A percentile compares a stretch with the other conserved stretches of the same genome.
Evolutionary conservation across 2,113 vertebrate species (phyloP).

Genomic region (Hypomesus transpacificus): DNA sequence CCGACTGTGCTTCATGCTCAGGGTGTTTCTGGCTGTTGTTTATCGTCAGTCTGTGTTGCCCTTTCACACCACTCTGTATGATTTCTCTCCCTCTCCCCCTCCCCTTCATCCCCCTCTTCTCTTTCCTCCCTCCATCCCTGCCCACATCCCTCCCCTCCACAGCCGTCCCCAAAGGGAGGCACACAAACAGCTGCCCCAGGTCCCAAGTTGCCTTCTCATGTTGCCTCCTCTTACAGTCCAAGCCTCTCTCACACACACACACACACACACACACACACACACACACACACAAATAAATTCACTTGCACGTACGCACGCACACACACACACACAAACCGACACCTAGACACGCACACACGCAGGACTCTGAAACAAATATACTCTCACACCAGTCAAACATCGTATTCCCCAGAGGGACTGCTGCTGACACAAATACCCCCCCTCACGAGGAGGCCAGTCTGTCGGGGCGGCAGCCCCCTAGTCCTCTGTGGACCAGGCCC

Average conservation of each 20-base stretch:
- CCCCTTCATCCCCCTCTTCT: slow-evolving; percentile 17
- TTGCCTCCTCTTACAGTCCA: slow-evolving; percentile 50
- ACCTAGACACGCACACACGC: neutral
- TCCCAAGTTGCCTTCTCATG: slow-evolving; percentile 57
- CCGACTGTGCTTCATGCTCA: slow-evolving; percentile 51
- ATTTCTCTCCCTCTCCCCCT: slow-evolving; percentile 28
- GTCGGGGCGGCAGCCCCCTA: slow-evolving; percentile 21
- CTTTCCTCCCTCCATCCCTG: neutral
- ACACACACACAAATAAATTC: slow-evolving; percentile 12
- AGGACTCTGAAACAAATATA: neutral
- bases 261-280: slow-evolving; percentile 32
- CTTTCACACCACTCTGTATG: slow-evolving; percentile 56
- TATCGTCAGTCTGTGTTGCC: slow-evolving; percentile 59
- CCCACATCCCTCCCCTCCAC: neutral
- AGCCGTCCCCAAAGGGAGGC: slow-evolving; percentile 50
- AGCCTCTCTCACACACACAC: slow-evolving; percentile 35
- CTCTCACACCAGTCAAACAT: slow-evolving; percentile 41
- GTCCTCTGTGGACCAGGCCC: slow-evolving; percentile 50
- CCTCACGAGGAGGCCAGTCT: slow-evolving; percentile 14
- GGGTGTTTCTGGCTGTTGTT: slow-evolving; percentile 52
- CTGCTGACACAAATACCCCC: slow-evolving; percentile 59
- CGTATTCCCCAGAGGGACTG: slow-evolving; percentile 42
- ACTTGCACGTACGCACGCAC: slow-evolving; percentile 49
- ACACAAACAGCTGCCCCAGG: slow-evolving; percentile 69
- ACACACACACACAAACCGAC: slow-evolving; percentile 12